Conservation (phyloP, 2,888 invertebrate genomes). For the Ceratothoa steindachneri region DNA sequence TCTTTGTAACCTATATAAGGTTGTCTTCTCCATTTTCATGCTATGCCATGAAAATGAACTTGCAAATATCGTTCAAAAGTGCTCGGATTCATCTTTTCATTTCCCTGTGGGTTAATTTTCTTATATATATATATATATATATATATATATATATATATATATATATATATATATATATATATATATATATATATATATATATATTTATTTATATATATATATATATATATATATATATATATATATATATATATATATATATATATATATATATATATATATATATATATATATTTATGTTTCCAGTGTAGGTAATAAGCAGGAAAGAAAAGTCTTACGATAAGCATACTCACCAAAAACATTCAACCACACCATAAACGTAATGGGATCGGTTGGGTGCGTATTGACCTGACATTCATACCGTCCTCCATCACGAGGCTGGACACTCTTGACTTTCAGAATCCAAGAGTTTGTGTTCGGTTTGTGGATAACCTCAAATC, state of each 20-base stretch:
- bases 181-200: not conserved
- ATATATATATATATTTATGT: not conserved
- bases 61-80: too few relatives aligned
- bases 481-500: constrained; percentile 45
- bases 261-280: constrained; percentile 6
- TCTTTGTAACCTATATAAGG: not conserved
- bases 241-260: constrained; percentile 8
- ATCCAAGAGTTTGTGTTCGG: constrained; percentile 41
- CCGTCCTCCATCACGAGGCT: constrained; percentile 36
- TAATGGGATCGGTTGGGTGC: constrained; percentile 42
- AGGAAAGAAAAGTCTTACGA: too few relatives aligned
- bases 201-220: not conserved
- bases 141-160: not conserved
- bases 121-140: not conserved
- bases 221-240: constrained; percentile 10
- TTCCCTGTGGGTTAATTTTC: too few relatives aligned
- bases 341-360: constrained; percentile 45
- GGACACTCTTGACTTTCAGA: constrained; percentile 41
- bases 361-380: constrained; percentile 35
- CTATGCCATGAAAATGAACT: too few relatives aligned
- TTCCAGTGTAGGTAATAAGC: not conserved
- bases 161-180: not conserved
- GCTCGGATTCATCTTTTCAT: too few relatives aligned
- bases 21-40: too few relatives aligned
- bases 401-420: constrained; percentile 46